phyloP scores from a whole-genome alignment of 2,113 vertebrate species.

The Erythrocercus mccallii region DNA sequence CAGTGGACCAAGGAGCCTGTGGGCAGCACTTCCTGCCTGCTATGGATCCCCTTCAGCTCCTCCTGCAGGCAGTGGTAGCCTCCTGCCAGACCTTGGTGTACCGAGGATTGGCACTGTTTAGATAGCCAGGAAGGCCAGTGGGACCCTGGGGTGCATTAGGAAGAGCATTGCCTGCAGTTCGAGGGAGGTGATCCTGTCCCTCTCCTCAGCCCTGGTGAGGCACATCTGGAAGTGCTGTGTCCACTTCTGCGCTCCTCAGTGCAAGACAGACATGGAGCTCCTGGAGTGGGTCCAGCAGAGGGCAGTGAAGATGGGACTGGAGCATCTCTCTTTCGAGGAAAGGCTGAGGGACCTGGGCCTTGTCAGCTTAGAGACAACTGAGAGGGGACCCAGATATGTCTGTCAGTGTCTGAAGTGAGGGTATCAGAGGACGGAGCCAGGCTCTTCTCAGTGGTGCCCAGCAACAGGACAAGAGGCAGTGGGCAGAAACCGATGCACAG shows the following conservation, averaged over 20 bases:
- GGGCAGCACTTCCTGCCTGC: not conserved
- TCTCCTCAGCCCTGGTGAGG: not conserved
- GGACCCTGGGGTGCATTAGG: not conserved
- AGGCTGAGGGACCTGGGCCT: not conserved
- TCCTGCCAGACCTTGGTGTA: too few species aligned
- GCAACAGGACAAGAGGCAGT: not conserved
- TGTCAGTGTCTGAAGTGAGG: not conserved
- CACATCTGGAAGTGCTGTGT: not conserved
- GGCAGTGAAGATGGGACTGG: not conserved
- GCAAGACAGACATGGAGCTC: fast-evolving
- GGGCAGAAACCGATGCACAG: not conserved
- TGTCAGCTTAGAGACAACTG: too few species aligned
- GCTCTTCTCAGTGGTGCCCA: too few species aligned
- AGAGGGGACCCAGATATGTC: not conserved
- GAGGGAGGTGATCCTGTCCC: fast-evolving
- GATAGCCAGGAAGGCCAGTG: too few species aligned
- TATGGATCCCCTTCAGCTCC: fast-evolving
- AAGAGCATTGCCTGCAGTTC: not conserved
- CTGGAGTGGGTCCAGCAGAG: fast-evolving
- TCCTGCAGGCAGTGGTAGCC: not conserved
- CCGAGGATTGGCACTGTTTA: not conserved
- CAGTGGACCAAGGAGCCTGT: not conserved
- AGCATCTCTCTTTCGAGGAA: not conserved
- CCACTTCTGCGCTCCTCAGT: not conserved
- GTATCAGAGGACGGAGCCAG: too few species aligned